Evolutionary conservation across 2,113 vertebrate genomes (phyloP).

Genomic region (Eptesicus fuscus): DNA sequence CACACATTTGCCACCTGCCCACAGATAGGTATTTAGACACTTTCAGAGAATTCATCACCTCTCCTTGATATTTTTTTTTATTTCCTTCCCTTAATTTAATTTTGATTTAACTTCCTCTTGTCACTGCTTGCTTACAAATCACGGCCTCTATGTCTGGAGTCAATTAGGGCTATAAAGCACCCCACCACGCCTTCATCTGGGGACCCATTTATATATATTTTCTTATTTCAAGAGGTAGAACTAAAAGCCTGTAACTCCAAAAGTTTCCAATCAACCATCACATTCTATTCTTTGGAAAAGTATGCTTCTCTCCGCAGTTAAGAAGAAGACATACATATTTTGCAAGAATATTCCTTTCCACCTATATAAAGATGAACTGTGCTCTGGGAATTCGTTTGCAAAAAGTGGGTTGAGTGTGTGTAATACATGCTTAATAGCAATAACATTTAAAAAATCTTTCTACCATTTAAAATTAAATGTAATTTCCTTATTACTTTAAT

Average conservation of each 20-base stretch:
- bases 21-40: constrained; percentile 34
- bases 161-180: constrained; percentile 59
- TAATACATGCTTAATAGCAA: constrained; percentile 55
- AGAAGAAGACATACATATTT: neutral
- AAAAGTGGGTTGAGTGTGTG: constrained; percentile 5
- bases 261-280: constrained; percentile 69
- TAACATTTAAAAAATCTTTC: constrained; percentile 49
- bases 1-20: constrained; percentile 1
- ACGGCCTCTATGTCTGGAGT: constrained; percentile 59
- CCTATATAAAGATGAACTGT: constrained; percentile 51
- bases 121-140: constrained; percentile 71
- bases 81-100: constrained; percentile 67
- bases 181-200: constrained; percentile 49
- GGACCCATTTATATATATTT: constrained; percentile 55
- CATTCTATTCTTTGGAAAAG: constrained; percentile 46
- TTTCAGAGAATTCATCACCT: constrained; percentile 65
- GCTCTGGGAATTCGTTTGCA: constrained; percentile 49
- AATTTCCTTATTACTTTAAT: constrained; percentile 69
- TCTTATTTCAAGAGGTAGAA: constrained; percentile 54
- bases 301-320: neutral
- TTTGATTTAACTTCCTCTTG: constrained; percentile 71
- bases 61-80: constrained; percentile 31
- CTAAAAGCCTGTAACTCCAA: constrained; percentile 47
- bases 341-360: constrained; percentile 17
- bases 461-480: constrained; percentile 63